These are phyloP conservation scores for Chionis minor DNA, from an alignment of 2,113 vertebrate genomes.

Conservation along the genomic window DNA sequence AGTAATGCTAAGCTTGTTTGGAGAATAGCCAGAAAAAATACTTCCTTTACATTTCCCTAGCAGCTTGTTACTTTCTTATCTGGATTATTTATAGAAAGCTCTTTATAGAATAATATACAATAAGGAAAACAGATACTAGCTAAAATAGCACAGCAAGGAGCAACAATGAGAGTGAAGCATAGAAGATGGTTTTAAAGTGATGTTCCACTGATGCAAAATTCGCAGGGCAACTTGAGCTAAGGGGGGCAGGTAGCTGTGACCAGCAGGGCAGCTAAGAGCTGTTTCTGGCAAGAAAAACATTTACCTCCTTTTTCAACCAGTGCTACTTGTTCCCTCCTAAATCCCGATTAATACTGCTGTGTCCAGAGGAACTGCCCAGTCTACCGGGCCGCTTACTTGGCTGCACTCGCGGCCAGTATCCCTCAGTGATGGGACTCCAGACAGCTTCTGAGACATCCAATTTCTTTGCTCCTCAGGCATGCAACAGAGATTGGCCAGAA, in stretches of 20 bases:
- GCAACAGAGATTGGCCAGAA: neutral
- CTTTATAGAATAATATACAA: neutral
- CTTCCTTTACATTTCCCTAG: neutral
- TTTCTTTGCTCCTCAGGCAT: neutral
- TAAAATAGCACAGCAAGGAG: neutral
- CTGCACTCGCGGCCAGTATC: neutral
- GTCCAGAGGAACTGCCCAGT: neutral
- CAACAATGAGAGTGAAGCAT: neutral
- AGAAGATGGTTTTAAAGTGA: neutral
- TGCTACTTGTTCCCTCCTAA: neutral
- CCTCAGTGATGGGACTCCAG: no score
- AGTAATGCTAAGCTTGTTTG: neutral
- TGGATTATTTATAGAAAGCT: neutral
- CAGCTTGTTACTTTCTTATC: neutral
- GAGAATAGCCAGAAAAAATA: neutral
- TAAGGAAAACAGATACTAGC: neutral
- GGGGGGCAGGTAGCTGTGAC: neutral
- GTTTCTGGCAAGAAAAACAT: neutral
- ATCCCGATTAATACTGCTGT: neutral
- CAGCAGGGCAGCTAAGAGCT: neutral
- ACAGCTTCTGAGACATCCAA: neutral
- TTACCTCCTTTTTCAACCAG: neutral
- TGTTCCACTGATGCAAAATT: neutral
- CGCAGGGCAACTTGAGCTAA: neutral
- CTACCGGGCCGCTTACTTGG: neutral